Conservation (phyloP, 2,113 vertebrate genomes). For the Lepisosteus oculatus region DNA sequence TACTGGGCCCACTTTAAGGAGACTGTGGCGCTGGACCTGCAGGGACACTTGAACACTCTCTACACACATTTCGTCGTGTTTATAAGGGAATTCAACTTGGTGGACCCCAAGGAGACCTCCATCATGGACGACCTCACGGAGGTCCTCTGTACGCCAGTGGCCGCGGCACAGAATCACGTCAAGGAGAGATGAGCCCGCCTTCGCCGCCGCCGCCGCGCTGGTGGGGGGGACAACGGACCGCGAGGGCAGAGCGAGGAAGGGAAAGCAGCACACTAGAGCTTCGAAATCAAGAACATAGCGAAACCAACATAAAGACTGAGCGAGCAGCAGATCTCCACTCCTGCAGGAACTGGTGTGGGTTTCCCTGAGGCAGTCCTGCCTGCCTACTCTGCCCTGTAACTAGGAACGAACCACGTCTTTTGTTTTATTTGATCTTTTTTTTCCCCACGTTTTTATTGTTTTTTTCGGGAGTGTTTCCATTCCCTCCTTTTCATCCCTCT, state of each 20-base stretch:
- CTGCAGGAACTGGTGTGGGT: conserved; percentile 65
- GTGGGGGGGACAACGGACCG: conserved; percentile 45
- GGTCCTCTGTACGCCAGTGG: conserved; percentile 79
- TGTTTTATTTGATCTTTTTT: conserved; percentile 18
- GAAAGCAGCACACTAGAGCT: conserved; percentile 57
- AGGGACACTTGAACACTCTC: conserved; percentile 96
- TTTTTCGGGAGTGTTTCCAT: conserved; percentile 41
- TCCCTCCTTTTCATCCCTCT: conserved; percentile 36
- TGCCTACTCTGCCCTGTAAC: conserved; percentile 60
- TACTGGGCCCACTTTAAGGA: conserved; percentile 98
- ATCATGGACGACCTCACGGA: conserved; percentile 98
- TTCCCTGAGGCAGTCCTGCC: conserved; percentile 53
- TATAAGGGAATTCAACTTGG: conserved; percentile 94
- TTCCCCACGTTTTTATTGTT: conserved; percentile 32
- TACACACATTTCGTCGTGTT: conserved; percentile 97
- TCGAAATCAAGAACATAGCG: conserved; percentile 54
- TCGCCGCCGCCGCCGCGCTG: conserved; percentile 25
- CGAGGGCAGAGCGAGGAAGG: conserved; percentile 33
- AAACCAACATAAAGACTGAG: conserved; percentile 43
- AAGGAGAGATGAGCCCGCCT: conserved; percentile 90
- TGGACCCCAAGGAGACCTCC: conserved; percentile 96
- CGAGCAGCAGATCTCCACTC: conserved; percentile 55
- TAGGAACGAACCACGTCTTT: conserved; percentile 66
- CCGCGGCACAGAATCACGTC: conserved; percentile 89
- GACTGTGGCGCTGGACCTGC: conserved; percentile 91